Evolutionary conservation across 2,113 vertebrate genomes (phyloP).

Genomic region (Mustelus asterias): DNA sequence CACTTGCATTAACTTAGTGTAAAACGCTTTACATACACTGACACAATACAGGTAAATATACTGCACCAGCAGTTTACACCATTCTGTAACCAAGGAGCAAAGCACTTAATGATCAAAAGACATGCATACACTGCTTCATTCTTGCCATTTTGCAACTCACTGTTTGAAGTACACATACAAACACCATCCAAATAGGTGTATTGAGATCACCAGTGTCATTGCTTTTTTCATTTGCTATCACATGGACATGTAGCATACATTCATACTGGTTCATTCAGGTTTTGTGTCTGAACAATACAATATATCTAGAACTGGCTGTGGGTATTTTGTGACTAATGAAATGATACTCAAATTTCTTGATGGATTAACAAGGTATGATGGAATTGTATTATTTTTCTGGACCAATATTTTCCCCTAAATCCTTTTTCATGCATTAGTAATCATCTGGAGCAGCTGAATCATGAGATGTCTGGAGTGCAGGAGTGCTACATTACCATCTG

Average conservation of each 20-base stretch:
- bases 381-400: not conserved
- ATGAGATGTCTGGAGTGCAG: constrained; percentile 72
- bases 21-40: not conserved
- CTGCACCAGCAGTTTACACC: not conserved
- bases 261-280: not conserved
- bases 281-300: not conserved
- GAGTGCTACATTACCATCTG: constrained; percentile 87
- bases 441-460: constrained; percentile 65
- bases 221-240: not conserved
- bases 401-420: not conserved
- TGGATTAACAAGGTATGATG: not conserved
- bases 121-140: not conserved
- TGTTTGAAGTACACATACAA: not conserved
- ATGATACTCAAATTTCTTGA: not conserved
- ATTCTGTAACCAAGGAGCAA: not conserved
- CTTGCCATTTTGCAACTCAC: not conserved
- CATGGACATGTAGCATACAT: not conserved
- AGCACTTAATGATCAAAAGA: not conserved
- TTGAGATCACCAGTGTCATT: not conserved
- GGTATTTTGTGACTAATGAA: not conserved
- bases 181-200: not conserved
- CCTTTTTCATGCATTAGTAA: constrained; percentile 52
- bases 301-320: not conserved
- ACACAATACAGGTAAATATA: not conserved
- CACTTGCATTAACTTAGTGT: not conserved